phyloP scores from a whole-genome alignment of 1,140 invertebrate genomes.

The Scaptomyza hsui region DNA sequence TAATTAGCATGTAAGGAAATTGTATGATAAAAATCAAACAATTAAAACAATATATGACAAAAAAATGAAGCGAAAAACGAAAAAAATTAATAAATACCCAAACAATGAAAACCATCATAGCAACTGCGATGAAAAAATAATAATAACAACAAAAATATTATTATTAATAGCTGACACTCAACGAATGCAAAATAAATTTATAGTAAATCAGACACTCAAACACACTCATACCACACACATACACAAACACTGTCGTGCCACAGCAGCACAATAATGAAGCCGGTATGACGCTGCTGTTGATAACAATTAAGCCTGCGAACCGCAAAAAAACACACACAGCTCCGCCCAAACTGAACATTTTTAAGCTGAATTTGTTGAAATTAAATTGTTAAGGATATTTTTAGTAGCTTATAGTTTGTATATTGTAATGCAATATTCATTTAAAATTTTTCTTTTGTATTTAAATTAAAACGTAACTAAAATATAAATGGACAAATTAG shows the following conservation, averaged over 20 bases:
- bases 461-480: no score
- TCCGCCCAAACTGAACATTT: constrained; percentile 27
- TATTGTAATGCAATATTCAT: no score
- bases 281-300: constrained; percentile 55
- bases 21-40: constrained; percentile 71
- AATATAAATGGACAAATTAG: no score
- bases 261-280: constrained; percentile 61
- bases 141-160: constrained; percentile 66
- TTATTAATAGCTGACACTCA: constrained; percentile 78
- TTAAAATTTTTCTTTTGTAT: no score
- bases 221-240: constrained; percentile 27
- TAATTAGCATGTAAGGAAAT: constrained; percentile 76
- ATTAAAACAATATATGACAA: constrained; percentile 40
- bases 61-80: constrained; percentile 8
- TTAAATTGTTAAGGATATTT: no score
- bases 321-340: constrained; percentile 42
- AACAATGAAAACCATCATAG: constrained; percentile 69
- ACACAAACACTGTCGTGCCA: constrained; percentile 1
- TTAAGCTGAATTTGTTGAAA: no score
- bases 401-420: no score
- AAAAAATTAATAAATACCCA: constrained; percentile 23
- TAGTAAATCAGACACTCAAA: constrained; percentile 71
- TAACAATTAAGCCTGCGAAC: constrained; percentile 68
- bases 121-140: constrained; percentile 59
- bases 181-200: constrained; percentile 77